Base-by-base conservation (phyloP, 2,888 invertebrate genomes). In the Mesochorus sp. region DNA sequence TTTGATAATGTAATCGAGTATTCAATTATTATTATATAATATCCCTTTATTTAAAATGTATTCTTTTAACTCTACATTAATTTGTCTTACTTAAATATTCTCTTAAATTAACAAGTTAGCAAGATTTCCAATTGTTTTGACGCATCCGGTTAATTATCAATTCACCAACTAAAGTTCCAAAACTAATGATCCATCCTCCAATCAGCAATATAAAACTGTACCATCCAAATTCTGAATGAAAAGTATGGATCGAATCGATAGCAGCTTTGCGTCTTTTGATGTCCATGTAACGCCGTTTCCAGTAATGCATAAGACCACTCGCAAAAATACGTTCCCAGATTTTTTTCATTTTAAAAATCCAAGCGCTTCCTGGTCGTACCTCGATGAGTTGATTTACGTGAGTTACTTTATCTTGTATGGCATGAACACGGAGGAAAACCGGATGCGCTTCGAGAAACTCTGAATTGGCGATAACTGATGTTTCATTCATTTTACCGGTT, bases 321-420 rank as follows among this genome's bases (percentile, higher is more conserved):
- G 57, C 53, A 10, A 55, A 57, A 34, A 73, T 28, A 10, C 73
- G 55, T 26, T 66, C 47, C 55, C 47, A 73, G 12, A 64, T 64
- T 14, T 31, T 44, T n/a, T 64, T 6, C 37, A 64, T 47, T 14
- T 49, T 37, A 47, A 64, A 73, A 34, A 73, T 73, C 64, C 72
- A 72, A 55, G 21, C 14, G 17, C 62, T 55, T 6, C 55, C 62
- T 3, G 62, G 55, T 53, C 61, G 49, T 49, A 39, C 39, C 26
- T 34, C 62, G 42, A 55, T n/a, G 34, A 62, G 44, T 34, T 72
- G 62, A 44, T 72, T 53, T 2, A 64, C 62, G 21, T 8, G 26
- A 2, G 44, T 44, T 31, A 28, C 6, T 28, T 53, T 55, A 12
- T 70, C 47, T 10, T 61, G 6, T 1, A 70, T 24, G 8, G 51